phyloP scores from a whole-genome alignment of 2,113 vertebrate species.

The Arvicanthis niloticus region DNA sequence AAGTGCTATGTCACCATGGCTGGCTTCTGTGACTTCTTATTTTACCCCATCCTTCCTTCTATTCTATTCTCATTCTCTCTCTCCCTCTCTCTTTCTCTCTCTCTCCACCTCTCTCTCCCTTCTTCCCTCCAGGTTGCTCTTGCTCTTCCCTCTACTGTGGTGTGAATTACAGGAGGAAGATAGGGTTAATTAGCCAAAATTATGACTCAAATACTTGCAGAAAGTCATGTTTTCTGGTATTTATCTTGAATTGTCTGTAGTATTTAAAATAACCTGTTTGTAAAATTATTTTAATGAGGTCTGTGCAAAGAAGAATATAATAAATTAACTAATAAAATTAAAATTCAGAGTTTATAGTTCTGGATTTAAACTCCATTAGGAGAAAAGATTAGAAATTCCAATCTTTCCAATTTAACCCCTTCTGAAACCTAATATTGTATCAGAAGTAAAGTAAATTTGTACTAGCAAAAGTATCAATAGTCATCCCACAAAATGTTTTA shows the following conservation, averaged over 20 bases:
- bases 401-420: not conserved
- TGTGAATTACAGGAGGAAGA: not conserved
- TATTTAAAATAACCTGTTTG: not conserved
- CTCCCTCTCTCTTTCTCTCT: not conserved
- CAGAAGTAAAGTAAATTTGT: not conserved
- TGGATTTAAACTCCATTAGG: not conserved
- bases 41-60: not conserved
- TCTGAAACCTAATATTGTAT: not conserved
- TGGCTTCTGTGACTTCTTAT: no score
- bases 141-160: not conserved
- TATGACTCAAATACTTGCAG: not conserved
- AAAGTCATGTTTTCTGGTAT: not conserved
- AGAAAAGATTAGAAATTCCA: not conserved
- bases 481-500: not conserved
- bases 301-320: not conserved
- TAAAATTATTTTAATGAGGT: not conserved
- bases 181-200: not conserved
- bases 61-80: fast-evolving
- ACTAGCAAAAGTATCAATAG: not conserved
- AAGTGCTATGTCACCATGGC: not conserved
- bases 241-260: not conserved
- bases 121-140: not conserved
- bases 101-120: no score
- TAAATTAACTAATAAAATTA: not conserved
- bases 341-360: not conserved